Evolutionary conservation across 2,797 vertebrate species (phyloP).

Genomic region (Periophthalmus magnuspinnatus): DNA sequence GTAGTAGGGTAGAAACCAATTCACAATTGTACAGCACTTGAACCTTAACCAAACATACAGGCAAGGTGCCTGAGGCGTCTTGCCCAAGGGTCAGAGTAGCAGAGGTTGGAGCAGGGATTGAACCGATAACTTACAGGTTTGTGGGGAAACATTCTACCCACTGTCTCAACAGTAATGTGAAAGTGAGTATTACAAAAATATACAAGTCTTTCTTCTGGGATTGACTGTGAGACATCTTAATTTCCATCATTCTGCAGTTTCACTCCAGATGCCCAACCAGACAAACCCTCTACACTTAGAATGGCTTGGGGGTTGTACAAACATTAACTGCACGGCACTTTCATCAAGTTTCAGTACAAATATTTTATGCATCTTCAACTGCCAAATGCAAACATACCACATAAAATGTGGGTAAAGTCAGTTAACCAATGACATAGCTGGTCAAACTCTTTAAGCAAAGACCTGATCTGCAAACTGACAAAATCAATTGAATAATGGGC

Average conservation of each 20-base stretch:
- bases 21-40: too few relatives aligned
- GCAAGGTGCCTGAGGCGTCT: too few relatives aligned
- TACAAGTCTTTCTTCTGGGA: neutral
- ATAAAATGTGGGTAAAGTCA: neutral
- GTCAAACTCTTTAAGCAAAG: neutral
- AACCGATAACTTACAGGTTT: too few relatives aligned
- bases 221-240: neutral
- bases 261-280: too few relatives aligned
- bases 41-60: too few relatives aligned
- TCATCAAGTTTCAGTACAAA: neutral
- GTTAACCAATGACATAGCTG: neutral
- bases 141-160: too few relatives aligned
- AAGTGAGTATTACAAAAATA: too few relatives aligned
- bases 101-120: too few relatives aligned
- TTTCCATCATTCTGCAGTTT: neutral
- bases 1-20: neutral
- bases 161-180: too few relatives aligned
- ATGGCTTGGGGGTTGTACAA: neutral
- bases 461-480: neutral
- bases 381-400: neutral
- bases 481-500: neutral
- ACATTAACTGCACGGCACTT: neutral
- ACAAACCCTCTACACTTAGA: neutral
- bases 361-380: neutral
- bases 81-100: too few relatives aligned